Base-by-base conservation (phyloP, 2,888 invertebrate genomes). In the Thymelicus sylvestris region DNA sequence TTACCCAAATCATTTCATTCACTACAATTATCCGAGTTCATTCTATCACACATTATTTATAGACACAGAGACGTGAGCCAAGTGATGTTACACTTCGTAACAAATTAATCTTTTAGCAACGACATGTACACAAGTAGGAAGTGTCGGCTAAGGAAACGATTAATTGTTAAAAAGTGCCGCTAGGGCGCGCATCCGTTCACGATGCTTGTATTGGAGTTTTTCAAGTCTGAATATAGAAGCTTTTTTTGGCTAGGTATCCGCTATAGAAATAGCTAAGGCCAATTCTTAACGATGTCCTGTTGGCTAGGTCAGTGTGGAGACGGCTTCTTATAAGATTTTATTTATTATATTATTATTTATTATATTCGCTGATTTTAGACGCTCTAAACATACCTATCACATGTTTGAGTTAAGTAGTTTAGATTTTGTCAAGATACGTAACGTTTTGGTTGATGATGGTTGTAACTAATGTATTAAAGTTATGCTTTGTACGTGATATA, bases 211-310 rank as follows among this genome's bases (percentile, higher is more conserved):
- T 73, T 65, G 59, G 71, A 67, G 75, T 79, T 79, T 81, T 80
- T 79, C 74, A 61, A 74, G 70, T 74, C 76, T 78, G 55, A 77
- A 79, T 79, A 77, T 81, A 81, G 80, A 81, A 65, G 74, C 74
- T 77, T 76, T 77, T 78, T 75, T 77, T 71, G 75, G 64, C 70
- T 74, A 73, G 72, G 75, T 78, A 78, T 77, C 78, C 78, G 80
- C 73, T 73, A 74, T 76, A 72, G 79, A 77, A 80, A 80, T 80
- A 79, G 81, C 74, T 78, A 72, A 77, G 78, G 77, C 76, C 77
- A 76, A 78, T 80, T 76, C 80, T 80, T 81, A 80, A 81, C 77
- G 80, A 81, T 81, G 81, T 81, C 81, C 81, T 80, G 79, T 63
- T 66, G 69, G 70, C 19, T 67, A 55, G 39, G 24, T 61, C 47